phyloP scores from a whole-genome alignment of 92 coral and sea anemone genomes.

The Zoanthus sansibaricus region DNA sequence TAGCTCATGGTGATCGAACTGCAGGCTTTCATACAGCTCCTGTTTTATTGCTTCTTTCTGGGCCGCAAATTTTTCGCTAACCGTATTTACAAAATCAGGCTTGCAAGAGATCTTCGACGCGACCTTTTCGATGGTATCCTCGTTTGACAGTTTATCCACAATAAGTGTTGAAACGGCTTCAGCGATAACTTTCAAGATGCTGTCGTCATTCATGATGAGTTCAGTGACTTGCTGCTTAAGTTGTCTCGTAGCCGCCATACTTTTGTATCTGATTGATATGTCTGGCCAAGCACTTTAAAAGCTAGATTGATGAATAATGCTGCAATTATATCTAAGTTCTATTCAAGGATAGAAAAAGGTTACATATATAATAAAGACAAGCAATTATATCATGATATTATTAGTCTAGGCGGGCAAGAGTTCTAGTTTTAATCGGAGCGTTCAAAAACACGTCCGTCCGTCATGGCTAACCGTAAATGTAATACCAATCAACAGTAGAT shows the following conservation, averaged over 20 bases:
- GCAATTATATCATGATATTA: not conserved
- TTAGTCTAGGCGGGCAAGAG: not conserved
- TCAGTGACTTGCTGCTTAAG: not conserved
- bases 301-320: not conserved
- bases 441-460: too few relatives aligned
- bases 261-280: not conserved
- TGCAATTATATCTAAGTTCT: not conserved
- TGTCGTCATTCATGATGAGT: not conserved
- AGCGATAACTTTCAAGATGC: not conserved
- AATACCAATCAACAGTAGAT: too few relatives aligned
- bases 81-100: slow-evolving; percentile 18
- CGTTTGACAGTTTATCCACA: too few relatives aligned
- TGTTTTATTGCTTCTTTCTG: slow-evolving; percentile 32
- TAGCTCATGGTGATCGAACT: slow-evolving; percentile 19
- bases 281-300: not conserved
- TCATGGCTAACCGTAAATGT: too few relatives aligned
- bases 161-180: too few relatives aligned
- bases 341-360: not conserved
- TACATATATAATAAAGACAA: not conserved
- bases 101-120: not conserved
- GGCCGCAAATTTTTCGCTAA: slow-evolving; percentile 15
- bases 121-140: not conserved
- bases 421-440: not conserved
- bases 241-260: not conserved
- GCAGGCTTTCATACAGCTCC: slow-evolving; percentile 37